Evolutionary conservation across 2,113 vertebrate genomes (phyloP), one percentile per base, ranked within the genome.

Genomic region (Monopterus albus): DNA sequence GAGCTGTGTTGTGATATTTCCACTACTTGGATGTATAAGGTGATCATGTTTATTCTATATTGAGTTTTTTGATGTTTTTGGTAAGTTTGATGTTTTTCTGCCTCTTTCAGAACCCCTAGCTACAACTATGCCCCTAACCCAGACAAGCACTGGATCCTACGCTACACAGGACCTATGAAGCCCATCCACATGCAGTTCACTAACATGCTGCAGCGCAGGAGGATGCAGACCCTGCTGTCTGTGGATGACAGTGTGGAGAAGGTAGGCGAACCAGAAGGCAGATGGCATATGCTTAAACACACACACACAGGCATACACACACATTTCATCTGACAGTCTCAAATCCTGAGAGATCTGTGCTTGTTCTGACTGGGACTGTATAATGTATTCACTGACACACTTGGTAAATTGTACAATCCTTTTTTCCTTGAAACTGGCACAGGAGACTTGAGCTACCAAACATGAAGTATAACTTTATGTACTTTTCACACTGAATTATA

Each of bases 171-270:
- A 9, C 92, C 97, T n/a, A 99, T 99, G 97, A 98, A 95, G 75
- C 97, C 97, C 1, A 96, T 99, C 81, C 97, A 99, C 92, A 99
- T 99, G 97, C 94, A 99, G 68, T 99, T 99, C 92, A 98, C 97
- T 17, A 98, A 99, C 89, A 94, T 99, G 95, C 91, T 99, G 0
- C 96, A 98, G 92, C 94, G 96, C 61, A 93, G 96, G 73, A 94
- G 97, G 53, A 95, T 98, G 74, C 97, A 98, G 79, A 98, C 97
- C 0, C 94, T 99, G 63, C 91, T 99, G 90, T 99, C 97, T 4
- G 97, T 98, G 84, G 97, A 99, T 13, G 96, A 97, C 90, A 97
- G 96, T 7, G 93, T 99, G 93, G 95, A 98, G 70, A 95, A 91
- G 95, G 97, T 98, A 88, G 33, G 68, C 13, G 51, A 51, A 51